Conservation (phyloP, 2,113 vertebrate genomes). For the Chaetorhynchus papuensis region DNA sequence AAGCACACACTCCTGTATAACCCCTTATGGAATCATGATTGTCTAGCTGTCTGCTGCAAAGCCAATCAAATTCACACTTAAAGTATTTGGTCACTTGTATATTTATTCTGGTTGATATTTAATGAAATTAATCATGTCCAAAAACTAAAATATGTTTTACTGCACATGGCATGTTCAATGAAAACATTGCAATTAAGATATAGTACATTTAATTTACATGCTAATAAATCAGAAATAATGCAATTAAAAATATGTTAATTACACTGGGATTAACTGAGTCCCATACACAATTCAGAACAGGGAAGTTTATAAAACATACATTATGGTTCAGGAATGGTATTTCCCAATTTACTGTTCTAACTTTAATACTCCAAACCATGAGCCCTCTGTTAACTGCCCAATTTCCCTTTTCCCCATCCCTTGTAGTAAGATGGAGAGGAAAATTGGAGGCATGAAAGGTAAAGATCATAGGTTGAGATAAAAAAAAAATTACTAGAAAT, state of each 20-base stretch:
- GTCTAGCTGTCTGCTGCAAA: background rate
- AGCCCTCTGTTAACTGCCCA: background rate
- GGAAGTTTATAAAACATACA: background rate
- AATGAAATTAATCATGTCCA: background rate
- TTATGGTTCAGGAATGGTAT: background rate
- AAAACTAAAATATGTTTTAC: background rate
- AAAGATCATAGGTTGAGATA: background rate
- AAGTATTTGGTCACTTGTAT: background rate
- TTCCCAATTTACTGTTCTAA: background rate
- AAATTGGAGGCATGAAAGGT: background rate
- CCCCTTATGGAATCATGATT: background rate
- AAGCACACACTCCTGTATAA: accelerated
- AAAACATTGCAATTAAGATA: background rate
- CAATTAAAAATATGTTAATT: background rate
- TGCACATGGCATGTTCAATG: background rate
- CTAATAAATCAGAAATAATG: background rate
- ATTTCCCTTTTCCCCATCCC: background rate
- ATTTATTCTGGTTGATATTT: background rate
- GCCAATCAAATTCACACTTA: background rate
- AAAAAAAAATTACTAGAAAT: background rate
- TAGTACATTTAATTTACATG: background rate
- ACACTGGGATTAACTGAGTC: background rate
- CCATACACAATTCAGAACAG: background rate
- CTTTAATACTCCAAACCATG: background rate
- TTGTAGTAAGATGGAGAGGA: background rate